These are phyloP conservation scores for Diachasmimorpha longicaudata DNA, from an alignment of 1,140 invertebrate genomes.

Conservation along the genomic window DNA sequence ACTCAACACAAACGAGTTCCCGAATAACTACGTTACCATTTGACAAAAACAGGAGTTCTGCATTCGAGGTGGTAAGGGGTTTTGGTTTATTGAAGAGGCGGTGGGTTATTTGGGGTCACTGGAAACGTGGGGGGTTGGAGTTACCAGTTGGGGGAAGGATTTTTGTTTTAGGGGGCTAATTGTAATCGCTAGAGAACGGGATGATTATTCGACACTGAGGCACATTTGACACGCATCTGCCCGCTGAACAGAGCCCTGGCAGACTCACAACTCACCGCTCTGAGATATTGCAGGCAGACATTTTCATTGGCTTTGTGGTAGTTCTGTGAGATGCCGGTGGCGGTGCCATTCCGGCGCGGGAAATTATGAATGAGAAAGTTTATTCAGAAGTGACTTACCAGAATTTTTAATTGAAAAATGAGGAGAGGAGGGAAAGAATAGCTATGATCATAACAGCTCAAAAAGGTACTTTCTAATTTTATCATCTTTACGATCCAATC, in stretches of 20 bases:
- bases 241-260: not conserved
- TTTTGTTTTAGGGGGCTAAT: not conserved
- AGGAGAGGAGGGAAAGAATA: too few relatives aligned
- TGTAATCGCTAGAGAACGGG: not conserved
- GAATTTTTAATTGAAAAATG: too few relatives aligned
- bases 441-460: too few relatives aligned
- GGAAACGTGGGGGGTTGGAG: not conserved
- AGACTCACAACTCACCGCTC: not conserved
- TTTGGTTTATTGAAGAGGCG: not conserved
- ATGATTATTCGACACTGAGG: not conserved
- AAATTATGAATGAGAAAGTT: not conserved
- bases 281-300: not conserved
- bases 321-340: not conserved
- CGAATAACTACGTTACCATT: constrained; percentile 34
- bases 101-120: not conserved
- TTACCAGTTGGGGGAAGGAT: not conserved
- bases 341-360: not conserved
- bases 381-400: too few relatives aligned
- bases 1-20: constrained; percentile 36
- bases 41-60: constrained; percentile 6
- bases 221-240: constrained; percentile 6
- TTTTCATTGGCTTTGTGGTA: not conserved
- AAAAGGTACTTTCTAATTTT: too few relatives aligned
- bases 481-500: too few relatives aligned
- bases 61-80: not conserved